Evolutionary conservation across 2,797 vertebrate species (phyloP), one percentile per base, ranked within the genome.

Genomic region (Salarias fasciatus): DNA sequence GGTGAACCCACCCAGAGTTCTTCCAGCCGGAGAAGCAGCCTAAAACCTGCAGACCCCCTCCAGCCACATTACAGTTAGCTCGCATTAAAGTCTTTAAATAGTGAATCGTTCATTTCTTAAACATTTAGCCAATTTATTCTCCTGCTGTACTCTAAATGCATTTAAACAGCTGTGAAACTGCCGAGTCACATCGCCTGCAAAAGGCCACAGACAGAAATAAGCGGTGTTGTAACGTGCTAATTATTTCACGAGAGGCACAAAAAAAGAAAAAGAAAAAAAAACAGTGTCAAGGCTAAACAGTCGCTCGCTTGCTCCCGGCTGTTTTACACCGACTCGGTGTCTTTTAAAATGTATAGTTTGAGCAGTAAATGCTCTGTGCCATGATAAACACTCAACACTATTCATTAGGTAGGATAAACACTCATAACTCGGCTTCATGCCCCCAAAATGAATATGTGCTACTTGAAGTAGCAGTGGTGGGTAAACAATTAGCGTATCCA

Each of bases 401-500:
- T 84, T 90, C 79, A 89, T 89, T 86, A 86, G 81, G 75, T 53
- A 72, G 78, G 80, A 78, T 68, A 86, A 89, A 89, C 85, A 83
- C 48, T 77, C 82, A 68, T 86, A 87, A 88, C 84, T 75, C 88
- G 76, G 74, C 83, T 76, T 53, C 62, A 52, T 80, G 85, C 84
- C 80, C 87, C 76, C 79, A 48, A 85, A 88, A 90, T 88, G 87
- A 88, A 90, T 87, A 84, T 77, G 80, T 75, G 76, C 85, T 87
- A 81, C 80, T 91, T 91, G 91, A 89, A 89, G 82, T 82, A 92
- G 88, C 89, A 89, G 87, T 88, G 84, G 91, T 92, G 88, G 88
- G 91, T 92, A 93, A 93, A 94, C 91, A 92, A 92, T 93, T 93
- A 93, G 87, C 65, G 66, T 80, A 70, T 86, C 74, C 81, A 86